These are phyloP conservation scores for Arge pagana DNA, from an alignment of 2,888 invertebrate species.

Conservation along the genomic window DNA sequence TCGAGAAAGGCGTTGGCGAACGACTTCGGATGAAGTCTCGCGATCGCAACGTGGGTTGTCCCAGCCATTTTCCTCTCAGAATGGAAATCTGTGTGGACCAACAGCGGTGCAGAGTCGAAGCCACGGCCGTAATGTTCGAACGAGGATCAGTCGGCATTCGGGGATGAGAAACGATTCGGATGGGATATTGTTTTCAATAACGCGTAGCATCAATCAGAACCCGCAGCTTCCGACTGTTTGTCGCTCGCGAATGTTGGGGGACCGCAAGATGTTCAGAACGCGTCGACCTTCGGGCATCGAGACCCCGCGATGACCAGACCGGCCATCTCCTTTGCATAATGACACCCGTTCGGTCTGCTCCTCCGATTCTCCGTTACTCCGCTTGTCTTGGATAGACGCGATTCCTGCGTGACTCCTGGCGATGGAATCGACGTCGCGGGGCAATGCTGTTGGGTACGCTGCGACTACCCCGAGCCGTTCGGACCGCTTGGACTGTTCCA, in stretches of 20 bases:
- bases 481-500: slow-evolving; percentile 16
- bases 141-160: no score
- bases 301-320: slow-evolving; percentile 50
- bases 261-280: slow-evolving; percentile 54
- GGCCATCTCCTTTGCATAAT: slow-evolving; percentile 59
- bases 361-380: slow-evolving; percentile 26
- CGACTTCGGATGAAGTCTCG: no score
- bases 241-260: slow-evolving; percentile 39
- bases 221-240: slow-evolving; percentile 35
- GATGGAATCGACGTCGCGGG: slow-evolving; percentile 9
- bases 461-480: no score
- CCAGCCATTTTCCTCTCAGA: no score
- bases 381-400: slow-evolving; percentile 10
- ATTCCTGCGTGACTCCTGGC: slow-evolving; percentile 5
- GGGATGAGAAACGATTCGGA: slow-evolving; percentile 1
- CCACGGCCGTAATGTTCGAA: no score
- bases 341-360: slow-evolving; percentile 36
- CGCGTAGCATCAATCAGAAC: slow-evolving; percentile 54
- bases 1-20: no score
- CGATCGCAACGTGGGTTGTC: no score
- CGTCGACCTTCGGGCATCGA: slow-evolving; percentile 45
- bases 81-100: no score
- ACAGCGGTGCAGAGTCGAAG: no score
- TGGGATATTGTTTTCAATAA: slow-evolving; percentile 56
- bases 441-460: slow-evolving; percentile 11